Evolutionary conservation across 2,113 vertebrate genomes (phyloP), one percentile per base, ranked within the genome.

Genomic region (Heteronetta atricapilla): DNA sequence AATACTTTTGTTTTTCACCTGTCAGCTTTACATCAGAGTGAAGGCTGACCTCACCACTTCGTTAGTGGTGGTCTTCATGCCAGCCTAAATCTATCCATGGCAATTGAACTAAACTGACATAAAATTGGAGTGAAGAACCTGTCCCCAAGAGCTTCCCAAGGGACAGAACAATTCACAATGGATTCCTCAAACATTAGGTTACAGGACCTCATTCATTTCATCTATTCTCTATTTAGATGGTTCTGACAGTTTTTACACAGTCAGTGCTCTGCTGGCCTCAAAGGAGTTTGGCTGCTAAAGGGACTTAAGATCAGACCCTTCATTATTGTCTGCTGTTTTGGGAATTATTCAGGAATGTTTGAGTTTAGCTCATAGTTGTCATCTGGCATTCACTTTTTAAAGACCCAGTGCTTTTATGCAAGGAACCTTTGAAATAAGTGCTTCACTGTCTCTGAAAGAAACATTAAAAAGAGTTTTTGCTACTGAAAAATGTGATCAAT

Each of bases 351-450:
- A 75, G 56, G 55, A 88, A 63, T 56, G 56, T 88, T 94, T 94
- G 79, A 58, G 52, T 82, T 88, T 26, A 82, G 77, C 29, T 95
- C 66, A 4, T 77, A 66, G 86, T 74, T 80, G 70, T 82, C 64
- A 44, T 74, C 56, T 60, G 62, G 66, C 59, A 52, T 31, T 90
- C 81, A 33, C 13, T 93, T 92, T 93, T 93, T 74, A 90, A 92
- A 90, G 83, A 33, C 29, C 7, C 8, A 1, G 1, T 18, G 42
- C 23, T 93, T 77, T 91, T 82, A 17, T 14, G 68, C 13, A 22
- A 72, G 20, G 68, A 75, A 34, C 68, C 55, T 93, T 96, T 96
- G 90, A 90, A 93, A 94, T 63, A 13, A 14, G 28, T 77, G 67
- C 67, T 90, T 86, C 33, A 40, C 29, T 33, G 44, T 18, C 56